phyloP scores from a whole-genome alignment of 2,888 invertebrate genomes.

The Epicampocera succincta region DNA sequence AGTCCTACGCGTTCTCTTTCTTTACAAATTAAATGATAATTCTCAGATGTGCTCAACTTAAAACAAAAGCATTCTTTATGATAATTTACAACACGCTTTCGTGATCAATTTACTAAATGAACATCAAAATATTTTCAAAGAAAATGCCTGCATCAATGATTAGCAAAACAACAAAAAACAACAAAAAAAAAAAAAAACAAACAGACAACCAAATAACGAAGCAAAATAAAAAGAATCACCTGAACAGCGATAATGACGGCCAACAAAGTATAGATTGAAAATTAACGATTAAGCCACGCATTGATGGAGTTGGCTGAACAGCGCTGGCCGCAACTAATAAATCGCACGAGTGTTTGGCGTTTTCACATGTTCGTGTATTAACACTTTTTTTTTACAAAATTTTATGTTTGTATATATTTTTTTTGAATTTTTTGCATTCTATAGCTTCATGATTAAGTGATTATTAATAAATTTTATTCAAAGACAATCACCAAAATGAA shows the following conservation, averaged over 20 bases:
- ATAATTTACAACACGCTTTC: slow-evolving; percentile 32
- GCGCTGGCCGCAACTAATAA: slow-evolving; percentile 38
- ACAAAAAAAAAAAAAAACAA: too few relatives aligned
- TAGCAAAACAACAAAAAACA: too few relatives aligned
- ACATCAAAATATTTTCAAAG: slow-evolving; percentile 26
- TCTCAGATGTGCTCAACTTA: slow-evolving; percentile 18
- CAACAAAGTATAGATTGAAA: slow-evolving; percentile 47
- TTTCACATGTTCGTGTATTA: slow-evolving; percentile 56
- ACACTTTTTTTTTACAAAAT: slow-evolving; percentile 26
- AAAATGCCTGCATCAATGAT: slow-evolving; percentile 35
- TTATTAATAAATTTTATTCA: slow-evolving; percentile 51
- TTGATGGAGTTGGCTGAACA: slow-evolving; percentile 38
- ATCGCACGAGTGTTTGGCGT: slow-evolving; percentile 51
- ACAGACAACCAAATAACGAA: too few relatives aligned
- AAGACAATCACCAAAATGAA: slow-evolving; percentile 52
- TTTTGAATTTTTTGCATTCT: not conserved
- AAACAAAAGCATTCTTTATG: slow-evolving; percentile 28
- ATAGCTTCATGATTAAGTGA: slow-evolving; percentile 45
- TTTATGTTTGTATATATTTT: slow-evolving; percentile 12
- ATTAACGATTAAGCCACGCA: slow-evolving; percentile 48
- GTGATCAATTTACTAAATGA: slow-evolving; percentile 46
- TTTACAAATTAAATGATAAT: slow-evolving; percentile 15
- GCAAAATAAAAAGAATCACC: not conserved
- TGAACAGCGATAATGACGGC: slow-evolving; percentile 42
- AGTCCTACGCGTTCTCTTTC: not conserved